Conservation (phyloP, 2,113 vertebrate genomes). For the Phainopepla nitens region DNA sequence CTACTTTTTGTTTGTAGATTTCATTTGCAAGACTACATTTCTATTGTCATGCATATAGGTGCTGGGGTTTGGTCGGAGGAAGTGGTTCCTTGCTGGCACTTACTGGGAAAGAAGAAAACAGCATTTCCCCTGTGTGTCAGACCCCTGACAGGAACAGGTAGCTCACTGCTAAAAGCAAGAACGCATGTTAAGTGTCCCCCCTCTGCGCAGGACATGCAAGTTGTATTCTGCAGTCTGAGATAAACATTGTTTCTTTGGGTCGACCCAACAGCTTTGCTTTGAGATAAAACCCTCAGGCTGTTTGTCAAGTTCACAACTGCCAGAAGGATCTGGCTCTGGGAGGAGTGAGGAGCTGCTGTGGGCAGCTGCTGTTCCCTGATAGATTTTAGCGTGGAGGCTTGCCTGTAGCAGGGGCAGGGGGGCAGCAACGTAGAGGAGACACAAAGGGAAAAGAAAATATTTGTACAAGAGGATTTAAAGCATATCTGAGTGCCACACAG, state of each 20-base stretch:
- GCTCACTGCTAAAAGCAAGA: neutral
- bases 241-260: neutral
- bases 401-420: neutral
- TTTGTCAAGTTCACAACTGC: neutral
- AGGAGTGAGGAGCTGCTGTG: neutral
- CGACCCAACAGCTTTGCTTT: neutral
- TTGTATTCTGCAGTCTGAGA: neutral
- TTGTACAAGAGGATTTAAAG: neutral
- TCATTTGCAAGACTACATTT: neutral
- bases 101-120: neutral
- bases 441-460: neutral
- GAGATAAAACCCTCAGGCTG: neutral
- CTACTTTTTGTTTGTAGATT: neutral
- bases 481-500: neutral
- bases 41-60: fast-evolving
- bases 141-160: neutral
- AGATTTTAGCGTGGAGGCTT: neutral
- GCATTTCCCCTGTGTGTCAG: neutral
- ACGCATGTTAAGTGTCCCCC: neutral
- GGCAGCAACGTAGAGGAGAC: neutral
- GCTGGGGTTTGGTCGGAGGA: neutral
- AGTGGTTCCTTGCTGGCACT: neutral
- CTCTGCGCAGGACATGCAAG: neutral
- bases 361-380: neutral
- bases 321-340: neutral